Conservation (phyloP, 2,797 vertebrate species). For the Mergus octosetaceus region DNA sequence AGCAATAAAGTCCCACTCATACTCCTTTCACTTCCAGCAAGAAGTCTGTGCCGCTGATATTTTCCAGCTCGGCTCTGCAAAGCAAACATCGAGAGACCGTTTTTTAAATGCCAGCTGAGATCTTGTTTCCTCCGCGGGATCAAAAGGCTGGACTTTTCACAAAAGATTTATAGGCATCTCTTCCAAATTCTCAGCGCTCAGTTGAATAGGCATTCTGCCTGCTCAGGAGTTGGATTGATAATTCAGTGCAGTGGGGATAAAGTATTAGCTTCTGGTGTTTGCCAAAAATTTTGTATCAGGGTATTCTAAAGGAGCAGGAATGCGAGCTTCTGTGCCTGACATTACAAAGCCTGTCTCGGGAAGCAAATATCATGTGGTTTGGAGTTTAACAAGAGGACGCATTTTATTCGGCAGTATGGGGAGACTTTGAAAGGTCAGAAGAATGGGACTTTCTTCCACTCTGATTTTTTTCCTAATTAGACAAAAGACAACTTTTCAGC, state of each 20-base stretch:
- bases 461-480: constrained; percentile 64
- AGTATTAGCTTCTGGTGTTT: constrained; percentile 1
- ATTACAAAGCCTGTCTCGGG: constrained; percentile 1
- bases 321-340: neutral
- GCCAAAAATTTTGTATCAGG: constrained; percentile 1
- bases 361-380: constrained; percentile 29
- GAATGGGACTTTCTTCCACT: neutral
- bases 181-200: constrained; percentile 4
- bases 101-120: neutral
- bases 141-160: neutral
- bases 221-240: constrained; percentile 8
- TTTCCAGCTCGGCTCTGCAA: neutral
- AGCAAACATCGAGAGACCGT: neutral
- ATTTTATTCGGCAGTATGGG: neutral
- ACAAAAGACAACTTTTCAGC: constrained; percentile 50
- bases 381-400: neutral
- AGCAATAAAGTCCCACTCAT: neutral
- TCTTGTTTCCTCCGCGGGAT: constrained; percentile 1
- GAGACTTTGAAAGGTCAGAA: constrained; percentile 28
- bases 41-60: neutral
- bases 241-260: neutral
- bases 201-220: constrained; percentile 6
- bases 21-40: neutral
- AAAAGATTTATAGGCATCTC: neutral
- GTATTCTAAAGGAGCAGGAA: constrained; percentile 4